Conservation (phyloP, 1,140 invertebrate genomes). For the Phymastichus coffea region DNA sequence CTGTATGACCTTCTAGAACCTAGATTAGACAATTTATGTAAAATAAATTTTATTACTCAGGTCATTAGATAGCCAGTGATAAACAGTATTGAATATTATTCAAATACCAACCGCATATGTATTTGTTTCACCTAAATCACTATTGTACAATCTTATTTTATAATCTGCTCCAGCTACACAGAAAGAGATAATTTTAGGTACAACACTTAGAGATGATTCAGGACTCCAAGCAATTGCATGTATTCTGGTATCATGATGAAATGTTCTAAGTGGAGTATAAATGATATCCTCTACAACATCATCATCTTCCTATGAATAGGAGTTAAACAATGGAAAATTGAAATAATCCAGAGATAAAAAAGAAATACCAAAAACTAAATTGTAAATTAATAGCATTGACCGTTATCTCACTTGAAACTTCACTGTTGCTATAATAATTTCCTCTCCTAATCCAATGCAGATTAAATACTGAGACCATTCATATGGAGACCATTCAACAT, state of each 20-base stretch:
- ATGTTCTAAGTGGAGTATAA: slow-evolving; percentile 46
- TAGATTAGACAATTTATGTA: slow-evolving; percentile 43
- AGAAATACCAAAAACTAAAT: slow-evolving; percentile 1
- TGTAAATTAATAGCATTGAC: too few relatives aligned
- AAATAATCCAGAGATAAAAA: not conserved
- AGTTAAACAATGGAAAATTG: too few relatives aligned
- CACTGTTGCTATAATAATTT: slow-evolving; percentile 50
- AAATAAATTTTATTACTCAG: too few relatives aligned
- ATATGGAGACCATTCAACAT: slow-evolving; percentile 56
- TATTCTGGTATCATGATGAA: slow-evolving; percentile 58
- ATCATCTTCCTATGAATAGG: slow-evolving; percentile 49
- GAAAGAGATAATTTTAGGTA: slow-evolving; percentile 63
- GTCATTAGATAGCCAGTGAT: too few relatives aligned
- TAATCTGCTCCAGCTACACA: slow-evolving; percentile 61
- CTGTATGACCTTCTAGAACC: slow-evolving; percentile 65
- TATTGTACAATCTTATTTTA: slow-evolving; percentile 59
- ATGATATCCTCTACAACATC: slow-evolving; percentile 48
- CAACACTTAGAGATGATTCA: slow-evolving; percentile 61
- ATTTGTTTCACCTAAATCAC: slow-evolving; percentile 58
- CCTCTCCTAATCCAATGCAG: slow-evolving; percentile 52
- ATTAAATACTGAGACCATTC: slow-evolving; percentile 58
- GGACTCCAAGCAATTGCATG: slow-evolving; percentile 63
- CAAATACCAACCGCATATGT: slow-evolving; percentile 52
- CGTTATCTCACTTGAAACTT: slow-evolving; percentile 55
- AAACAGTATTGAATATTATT: too few relatives aligned